These are phyloP conservation scores for Caenorhabditis tropicalis DNA, from an alignment of 1,140 invertebrate species.

Conservation along the genomic window DNA sequence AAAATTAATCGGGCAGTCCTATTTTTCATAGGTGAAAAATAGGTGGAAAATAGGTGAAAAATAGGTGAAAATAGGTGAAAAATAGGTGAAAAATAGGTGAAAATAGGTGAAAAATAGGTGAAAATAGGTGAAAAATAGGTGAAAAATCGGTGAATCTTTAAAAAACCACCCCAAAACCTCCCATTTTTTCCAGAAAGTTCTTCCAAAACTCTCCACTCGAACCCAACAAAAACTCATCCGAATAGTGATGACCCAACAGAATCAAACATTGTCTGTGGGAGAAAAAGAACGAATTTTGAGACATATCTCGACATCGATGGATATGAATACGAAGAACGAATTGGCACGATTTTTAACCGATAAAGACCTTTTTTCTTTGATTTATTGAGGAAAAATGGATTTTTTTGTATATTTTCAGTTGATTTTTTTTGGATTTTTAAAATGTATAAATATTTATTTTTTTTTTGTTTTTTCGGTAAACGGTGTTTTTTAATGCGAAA, in stretches of 20 bases:
- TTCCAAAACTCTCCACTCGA: slow-evolving; percentile 20
- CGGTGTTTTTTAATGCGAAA: too few relatives aligned
- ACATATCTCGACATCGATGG: slow-evolving; percentile 23
- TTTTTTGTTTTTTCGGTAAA: too few relatives aligned
- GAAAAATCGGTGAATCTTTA: too few relatives aligned
- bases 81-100: too few relatives aligned
- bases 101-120: too few relatives aligned
- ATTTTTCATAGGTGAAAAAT: too few relatives aligned
- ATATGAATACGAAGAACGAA: slow-evolving; percentile 6
- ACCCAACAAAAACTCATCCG: slow-evolving; percentile 33
- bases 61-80: too few relatives aligned
- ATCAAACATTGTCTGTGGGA: slow-evolving; percentile 9
- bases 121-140: too few relatives aligned
- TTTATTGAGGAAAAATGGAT: background rate
- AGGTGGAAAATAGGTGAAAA: too few relatives aligned
- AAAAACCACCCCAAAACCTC: too few relatives aligned
- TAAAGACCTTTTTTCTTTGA: slow-evolving; percentile 19
- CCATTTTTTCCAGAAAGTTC: background rate
- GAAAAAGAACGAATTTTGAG: slow-evolving; percentile 36
- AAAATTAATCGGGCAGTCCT: too few relatives aligned
- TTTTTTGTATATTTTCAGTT: background rate
- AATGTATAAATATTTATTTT: background rate
- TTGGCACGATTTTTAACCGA: slow-evolving; percentile 11
- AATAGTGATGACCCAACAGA: slow-evolving; percentile 36
- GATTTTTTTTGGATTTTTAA: background rate